phyloP scores from a whole-genome alignment of 2,113 vertebrate species.

The Solea solea region DNA sequence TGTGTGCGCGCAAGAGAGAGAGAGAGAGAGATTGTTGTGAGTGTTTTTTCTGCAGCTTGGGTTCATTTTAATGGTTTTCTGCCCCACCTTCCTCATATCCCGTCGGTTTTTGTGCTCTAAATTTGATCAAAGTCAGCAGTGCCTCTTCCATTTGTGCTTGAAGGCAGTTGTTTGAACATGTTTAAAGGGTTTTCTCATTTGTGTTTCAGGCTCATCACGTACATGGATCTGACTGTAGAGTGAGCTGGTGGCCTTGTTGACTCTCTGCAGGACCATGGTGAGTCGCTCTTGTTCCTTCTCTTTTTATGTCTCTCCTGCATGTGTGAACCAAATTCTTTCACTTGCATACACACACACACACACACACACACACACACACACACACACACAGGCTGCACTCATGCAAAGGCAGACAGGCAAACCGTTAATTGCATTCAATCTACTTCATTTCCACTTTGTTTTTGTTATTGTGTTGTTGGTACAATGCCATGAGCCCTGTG shows the following conservation, averaged over 20 bases:
- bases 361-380: neutral
- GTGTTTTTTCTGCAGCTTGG: slow-evolving; percentile 6
- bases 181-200: neutral
- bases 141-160: neutral
- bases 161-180: neutral
- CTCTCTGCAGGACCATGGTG: slow-evolving; percentile 53
- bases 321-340: slow-evolving; percentile 46
- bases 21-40: neutral
- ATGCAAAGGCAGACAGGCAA: slow-evolving; percentile 10
- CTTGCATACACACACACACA: slow-evolving; percentile 9
- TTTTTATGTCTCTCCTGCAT: slow-evolving; percentile 28
- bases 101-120: neutral
- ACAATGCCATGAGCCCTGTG: slow-evolving; percentile 26
- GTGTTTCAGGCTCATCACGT: neutral
- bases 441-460: neutral
- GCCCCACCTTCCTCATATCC: slow-evolving; percentile 6
- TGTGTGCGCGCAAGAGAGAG: neutral
- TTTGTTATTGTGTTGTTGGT: slow-evolving; percentile 36
- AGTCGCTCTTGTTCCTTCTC: slow-evolving; percentile 27
- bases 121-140: neutral
- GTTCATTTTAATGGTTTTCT: slow-evolving; percentile 7
- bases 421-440: neutral
- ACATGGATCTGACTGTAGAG: slow-evolving; percentile 12
- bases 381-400: neutral
- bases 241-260: slow-evolving; percentile 36